Conservation (phyloP, 2,113 vertebrate genomes). For the Arvicanthis niloticus region DNA sequence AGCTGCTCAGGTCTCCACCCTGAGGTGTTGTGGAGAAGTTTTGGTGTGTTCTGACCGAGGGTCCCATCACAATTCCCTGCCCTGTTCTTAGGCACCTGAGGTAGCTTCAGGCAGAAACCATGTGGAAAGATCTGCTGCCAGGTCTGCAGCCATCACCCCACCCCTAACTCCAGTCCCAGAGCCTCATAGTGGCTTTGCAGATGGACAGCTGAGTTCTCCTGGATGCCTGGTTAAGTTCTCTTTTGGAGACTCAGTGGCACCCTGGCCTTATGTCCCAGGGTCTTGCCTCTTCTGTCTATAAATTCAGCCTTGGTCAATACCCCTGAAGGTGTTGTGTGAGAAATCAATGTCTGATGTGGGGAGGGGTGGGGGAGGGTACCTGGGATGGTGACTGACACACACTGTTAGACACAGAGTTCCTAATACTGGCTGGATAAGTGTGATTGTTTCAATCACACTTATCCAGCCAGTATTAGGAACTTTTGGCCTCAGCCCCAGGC, state of each 20-base stretch:
- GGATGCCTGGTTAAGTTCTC: no score
- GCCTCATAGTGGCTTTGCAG: neutral
- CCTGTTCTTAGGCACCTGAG: neutral
- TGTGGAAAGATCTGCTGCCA: neutral
- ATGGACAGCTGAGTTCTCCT: no score
- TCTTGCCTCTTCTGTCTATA: neutral
- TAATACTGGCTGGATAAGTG: neutral
- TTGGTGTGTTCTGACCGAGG: neutral
- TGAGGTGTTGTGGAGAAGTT: neutral
- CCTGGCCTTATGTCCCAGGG: neutral
- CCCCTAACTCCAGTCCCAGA: neutral
- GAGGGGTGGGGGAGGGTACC: neutral
- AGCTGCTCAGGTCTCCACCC: neutral
- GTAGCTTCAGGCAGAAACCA: neutral
- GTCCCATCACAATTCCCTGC: no score
- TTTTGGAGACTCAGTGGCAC: neutral
- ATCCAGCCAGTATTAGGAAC: no score
- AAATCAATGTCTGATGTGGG: neutral
- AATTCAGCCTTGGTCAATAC: neutral
- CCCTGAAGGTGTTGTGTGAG: neutral
- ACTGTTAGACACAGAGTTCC: no score
- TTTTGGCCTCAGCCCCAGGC: neutral
- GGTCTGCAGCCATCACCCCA: neutral
- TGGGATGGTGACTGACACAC: neutral
- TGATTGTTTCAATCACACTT: neutral